Percentiles rank a stretch among this genome's conserved stretches.
These are phyloP conservation scores for Centruroides sculpturatus DNA, from an alignment of 1,140 invertebrate genomes.

Conservation along the genomic window DNA sequence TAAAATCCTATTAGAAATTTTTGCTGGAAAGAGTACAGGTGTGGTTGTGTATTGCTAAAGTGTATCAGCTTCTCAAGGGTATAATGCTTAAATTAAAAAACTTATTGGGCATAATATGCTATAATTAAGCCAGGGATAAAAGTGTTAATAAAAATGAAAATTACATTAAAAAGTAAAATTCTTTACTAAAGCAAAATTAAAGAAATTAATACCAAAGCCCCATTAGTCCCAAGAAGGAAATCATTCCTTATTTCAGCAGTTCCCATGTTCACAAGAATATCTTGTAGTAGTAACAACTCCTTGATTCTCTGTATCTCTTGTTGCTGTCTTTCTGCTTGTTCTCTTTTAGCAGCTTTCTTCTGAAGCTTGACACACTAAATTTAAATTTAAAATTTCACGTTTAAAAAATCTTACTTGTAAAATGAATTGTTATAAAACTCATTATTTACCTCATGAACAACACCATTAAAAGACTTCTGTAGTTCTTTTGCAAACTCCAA, in stretches of 20 bases:
- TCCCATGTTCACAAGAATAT: conserved; percentile 60
- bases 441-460: conserved; percentile 42
- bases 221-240: conserved; percentile 64
- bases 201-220: conserved; percentile 39
- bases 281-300: conserved; percentile 43
- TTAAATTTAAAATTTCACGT: background rate
- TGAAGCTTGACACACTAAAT: conserved; percentile 50
- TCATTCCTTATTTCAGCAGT: conserved; percentile 54
- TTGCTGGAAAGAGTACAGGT: too few species aligned
- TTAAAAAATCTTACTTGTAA: background rate
- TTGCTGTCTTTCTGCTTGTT: conserved; percentile 45
- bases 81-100: too few species aligned
- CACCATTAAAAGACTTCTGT: conserved; percentile 59
- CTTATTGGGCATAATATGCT: too few species aligned
- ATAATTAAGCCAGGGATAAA: too few species aligned
- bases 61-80: too few species aligned
- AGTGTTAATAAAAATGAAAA: too few species aligned
- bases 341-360: conserved; percentile 66
- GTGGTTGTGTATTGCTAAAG: too few species aligned
- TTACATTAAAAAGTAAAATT: too few species aligned
- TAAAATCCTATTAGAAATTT: too few species aligned
- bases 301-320: conserved; percentile 46
- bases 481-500: conserved; percentile 76
- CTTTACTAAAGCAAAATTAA: too few species aligned
- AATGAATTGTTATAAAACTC: too few species aligned